These are phyloP conservation scores for Botrylloides violaceus DNA, from an alignment of 23 tunicate species.

Conservation along the genomic window DNA sequence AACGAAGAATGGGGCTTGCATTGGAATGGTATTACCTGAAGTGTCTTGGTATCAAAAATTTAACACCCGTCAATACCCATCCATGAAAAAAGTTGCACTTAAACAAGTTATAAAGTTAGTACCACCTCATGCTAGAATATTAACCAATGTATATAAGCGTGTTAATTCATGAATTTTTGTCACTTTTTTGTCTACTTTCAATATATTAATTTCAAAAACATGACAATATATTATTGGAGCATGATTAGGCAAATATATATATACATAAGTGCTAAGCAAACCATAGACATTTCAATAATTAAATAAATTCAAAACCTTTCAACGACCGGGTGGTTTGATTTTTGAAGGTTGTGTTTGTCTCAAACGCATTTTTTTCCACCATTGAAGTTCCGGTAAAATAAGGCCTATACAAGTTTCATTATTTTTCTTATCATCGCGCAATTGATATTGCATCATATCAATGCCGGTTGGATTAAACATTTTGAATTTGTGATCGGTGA, in stretches of 20 bases:
- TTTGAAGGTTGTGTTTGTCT: too few species aligned
- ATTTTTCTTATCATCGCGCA: slow-evolving; percentile 16
- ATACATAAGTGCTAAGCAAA: too few species aligned
- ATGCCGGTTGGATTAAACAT: slow-evolving; percentile 45
- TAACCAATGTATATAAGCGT: too few species aligned
- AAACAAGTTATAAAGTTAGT: neutral
- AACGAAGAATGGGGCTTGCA: slow-evolving; percentile 19
- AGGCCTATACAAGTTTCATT: slow-evolving; percentile 37
- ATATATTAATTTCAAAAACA: too few species aligned
- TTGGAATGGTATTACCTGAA: slow-evolving; percentile 37
- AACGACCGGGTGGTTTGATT: too few species aligned
- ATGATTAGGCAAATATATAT: too few species aligned
- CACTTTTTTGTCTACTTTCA: too few species aligned
- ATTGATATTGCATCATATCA: slow-evolving; percentile 34
- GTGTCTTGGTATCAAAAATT: slow-evolving; percentile 30
- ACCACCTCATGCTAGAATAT: neutral
- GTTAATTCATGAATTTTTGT: too few species aligned
- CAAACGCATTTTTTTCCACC: slow-evolving; percentile 20
- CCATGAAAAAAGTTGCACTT: neutral
- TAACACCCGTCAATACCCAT: neutral
- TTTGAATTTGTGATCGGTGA: slow-evolving; percentile 11
- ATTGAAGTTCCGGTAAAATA: slow-evolving; percentile 31
- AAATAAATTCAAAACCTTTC: too few species aligned
- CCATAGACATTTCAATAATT: too few species aligned
- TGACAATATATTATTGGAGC: too few species aligned